phyloP scores from a whole-genome alignment of 2,113 vertebrate species.

The Mobula hypostoma region DNA sequence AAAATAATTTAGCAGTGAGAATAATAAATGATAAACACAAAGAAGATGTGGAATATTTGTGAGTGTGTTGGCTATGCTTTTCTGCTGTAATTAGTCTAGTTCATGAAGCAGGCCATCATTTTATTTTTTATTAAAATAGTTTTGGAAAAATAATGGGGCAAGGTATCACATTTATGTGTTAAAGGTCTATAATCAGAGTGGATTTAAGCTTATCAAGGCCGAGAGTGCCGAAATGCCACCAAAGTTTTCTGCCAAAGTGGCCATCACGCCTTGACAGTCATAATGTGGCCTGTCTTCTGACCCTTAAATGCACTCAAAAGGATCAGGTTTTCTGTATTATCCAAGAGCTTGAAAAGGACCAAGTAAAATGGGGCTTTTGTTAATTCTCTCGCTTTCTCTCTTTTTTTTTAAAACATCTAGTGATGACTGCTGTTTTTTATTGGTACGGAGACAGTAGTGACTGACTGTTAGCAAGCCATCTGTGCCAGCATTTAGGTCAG shows the following conservation, averaged over 20 bases:
- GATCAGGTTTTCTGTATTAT: constrained; percentile 64
- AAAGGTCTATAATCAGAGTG: constrained; percentile 27
- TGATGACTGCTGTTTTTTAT: constrained; percentile 67
- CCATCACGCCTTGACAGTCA: constrained; percentile 71
- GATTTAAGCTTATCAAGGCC: constrained; percentile 6
- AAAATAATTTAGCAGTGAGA: constrained; percentile 11
- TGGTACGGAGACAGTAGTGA: constrained; percentile 46
- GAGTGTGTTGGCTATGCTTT: not conserved
- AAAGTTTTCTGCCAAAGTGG: constrained; percentile 69
- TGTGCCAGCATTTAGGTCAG: constrained; percentile 78
- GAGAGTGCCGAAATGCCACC: constrained; percentile 54
- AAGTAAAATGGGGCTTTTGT: constrained; percentile 87
- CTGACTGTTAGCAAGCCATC: constrained; percentile 83
- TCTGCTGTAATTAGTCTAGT: not conserved
- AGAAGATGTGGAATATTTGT: not conserved
- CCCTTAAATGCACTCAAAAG: constrained; percentile 76
- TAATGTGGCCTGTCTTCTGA: constrained; percentile 79
- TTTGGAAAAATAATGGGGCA: not conserved
- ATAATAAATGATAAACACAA: not conserved
- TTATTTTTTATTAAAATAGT: not conserved
- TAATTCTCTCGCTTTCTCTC: constrained; percentile 53
- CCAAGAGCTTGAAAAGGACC: constrained; percentile 76
- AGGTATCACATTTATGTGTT: not conserved
- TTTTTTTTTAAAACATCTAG: constrained; percentile 51
- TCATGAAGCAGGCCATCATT: not conserved